Evolutionary conservation across 2,888 invertebrate genomes (phyloP).

Genomic region (Rutpela maculata): DNA sequence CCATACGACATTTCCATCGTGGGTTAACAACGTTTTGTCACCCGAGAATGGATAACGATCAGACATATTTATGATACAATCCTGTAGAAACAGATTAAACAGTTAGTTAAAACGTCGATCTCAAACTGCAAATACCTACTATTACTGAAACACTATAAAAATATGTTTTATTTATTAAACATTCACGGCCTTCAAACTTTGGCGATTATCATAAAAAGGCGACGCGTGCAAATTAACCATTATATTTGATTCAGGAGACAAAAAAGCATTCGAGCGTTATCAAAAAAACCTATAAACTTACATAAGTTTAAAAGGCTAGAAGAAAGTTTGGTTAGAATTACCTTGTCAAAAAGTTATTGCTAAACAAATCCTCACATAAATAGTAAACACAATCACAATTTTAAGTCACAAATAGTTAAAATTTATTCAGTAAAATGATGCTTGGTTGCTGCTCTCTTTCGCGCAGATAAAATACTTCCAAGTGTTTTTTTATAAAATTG

Average conservation of each 20-base stretch:
- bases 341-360: conserved; percentile 1
- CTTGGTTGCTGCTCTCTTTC: not conserved
- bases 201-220: not conserved
- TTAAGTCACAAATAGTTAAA: conserved; percentile 11
- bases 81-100: conserved; percentile 2
- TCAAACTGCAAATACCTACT: not conserved
- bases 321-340: conserved; percentile 39
- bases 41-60: conserved; percentile 35
- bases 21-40: conserved; percentile 24
- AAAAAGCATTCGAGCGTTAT: not conserved
- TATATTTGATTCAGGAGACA: not conserved
- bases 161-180: not conserved
- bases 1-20: conserved; percentile 43
- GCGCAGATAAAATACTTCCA: not conserved
- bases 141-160: not conserved
- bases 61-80: conserved; percentile 36
- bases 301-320: conserved; percentile 38
- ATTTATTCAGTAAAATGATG: not conserved
- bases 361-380: not conserved
- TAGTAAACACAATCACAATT: conserved; percentile 8
- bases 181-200: not conserved
- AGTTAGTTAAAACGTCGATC: not conserved
- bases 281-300: conserved; percentile 20
- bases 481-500: conserved; percentile 10
- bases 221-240: not conserved